Evolutionary conservation across 2,797 vertebrate species (phyloP), one percentile per base, ranked within the genome.

Genomic region (Thalassophryne amazonica): DNA sequence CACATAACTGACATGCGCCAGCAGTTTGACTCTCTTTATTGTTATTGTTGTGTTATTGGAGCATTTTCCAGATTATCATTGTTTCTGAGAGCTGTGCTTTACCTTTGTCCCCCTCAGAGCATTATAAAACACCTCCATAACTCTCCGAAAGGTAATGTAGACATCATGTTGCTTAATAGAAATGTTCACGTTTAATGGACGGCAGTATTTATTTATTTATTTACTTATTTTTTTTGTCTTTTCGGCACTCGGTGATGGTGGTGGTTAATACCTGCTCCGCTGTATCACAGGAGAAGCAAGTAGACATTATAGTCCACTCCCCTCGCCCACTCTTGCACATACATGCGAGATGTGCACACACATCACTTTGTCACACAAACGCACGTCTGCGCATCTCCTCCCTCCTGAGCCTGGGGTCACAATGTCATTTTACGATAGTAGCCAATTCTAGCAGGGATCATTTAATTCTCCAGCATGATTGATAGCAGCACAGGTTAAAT

Each of bases 391-490:
- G 53, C 52, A 34, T 60, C 36, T 18, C 30, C 55, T 60, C 61
- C 71, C 75, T 53, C 33, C 56, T 67, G 60, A 43, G 92, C 93
- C 91, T 84, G 82, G 54, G 95, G 96, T 97, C 95, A 95, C 88
- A 86, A 85, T 93, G 93, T 94, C 91, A 91, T 74, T 97, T 97
- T 95, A 93, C 93, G 94, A 94, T 93, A 92, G 93, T 94, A 94
- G 91, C 92, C 93, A 93, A 93, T 95, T 94, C 88, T 90, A 93
- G 93, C 91, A 90, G 94, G 83, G 93, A 92, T 97, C 94, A 98
- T 98, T 98, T 95, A 94, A 95, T 98, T 92, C 93, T 57, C 88
- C 89, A 87, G 91, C 89, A 89, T 95, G 95, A 98, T 95, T 95
- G 94, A 99, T 97, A 92, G 90, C 75, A 68, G 86, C 51, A 80